These are phyloP conservation scores for Darevskia mixta DNA, from an alignment of 2,797 vertebrate genomes.

Conservation along the genomic window DNA sequence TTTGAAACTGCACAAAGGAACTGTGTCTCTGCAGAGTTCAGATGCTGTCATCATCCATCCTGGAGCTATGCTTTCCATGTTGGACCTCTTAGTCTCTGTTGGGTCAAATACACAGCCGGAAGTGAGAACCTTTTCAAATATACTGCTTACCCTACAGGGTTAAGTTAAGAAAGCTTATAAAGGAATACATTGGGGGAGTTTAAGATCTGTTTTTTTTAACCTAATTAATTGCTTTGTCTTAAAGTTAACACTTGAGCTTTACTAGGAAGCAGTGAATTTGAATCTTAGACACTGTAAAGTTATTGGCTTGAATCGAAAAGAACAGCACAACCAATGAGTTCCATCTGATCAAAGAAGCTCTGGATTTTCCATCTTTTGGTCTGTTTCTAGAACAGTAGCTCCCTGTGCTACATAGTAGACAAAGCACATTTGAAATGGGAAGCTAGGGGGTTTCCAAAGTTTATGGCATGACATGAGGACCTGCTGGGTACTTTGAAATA, in stretches of 20 bases:
- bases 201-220: background rate
- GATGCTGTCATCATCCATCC: constrained; percentile 96
- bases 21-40: constrained; percentile 77
- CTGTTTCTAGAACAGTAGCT: background rate
- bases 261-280: background rate
- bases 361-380: background rate
- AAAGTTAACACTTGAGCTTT: background rate
- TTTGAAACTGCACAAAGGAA: constrained; percentile 85
- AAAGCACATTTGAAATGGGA: background rate
- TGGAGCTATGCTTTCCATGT: constrained; percentile 92
- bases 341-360: background rate
- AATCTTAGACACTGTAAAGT: background rate
- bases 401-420: background rate
- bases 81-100: constrained; percentile 95
- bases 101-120: constrained; percentile 91
- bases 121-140: constrained; percentile 77
- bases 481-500: background rate
- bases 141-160: background rate
- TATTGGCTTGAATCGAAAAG: background rate
- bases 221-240: background rate
- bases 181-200: background rate
- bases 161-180: background rate
- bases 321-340: background rate
- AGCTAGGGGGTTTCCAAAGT: background rate
- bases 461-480: background rate